Base-by-base conservation (phyloP, 1,140 invertebrate genomes). In the Tetramorium alpestre region DNA sequence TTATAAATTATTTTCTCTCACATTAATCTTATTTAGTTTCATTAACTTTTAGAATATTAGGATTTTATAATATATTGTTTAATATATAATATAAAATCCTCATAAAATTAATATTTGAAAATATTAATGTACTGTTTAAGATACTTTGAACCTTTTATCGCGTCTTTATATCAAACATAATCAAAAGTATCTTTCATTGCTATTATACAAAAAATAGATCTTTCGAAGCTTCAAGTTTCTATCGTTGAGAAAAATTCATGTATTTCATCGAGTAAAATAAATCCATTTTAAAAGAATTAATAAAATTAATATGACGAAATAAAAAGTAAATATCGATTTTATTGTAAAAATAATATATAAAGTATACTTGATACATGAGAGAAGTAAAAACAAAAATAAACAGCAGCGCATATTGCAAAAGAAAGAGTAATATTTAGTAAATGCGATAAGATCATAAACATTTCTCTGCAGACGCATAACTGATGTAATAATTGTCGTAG, bases 391-490 rank as follows among this genome's bases (percentile, higher is more conserved):
- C 2, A 7, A 69, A 54, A 16, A 41, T 62, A 47, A 47, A 54
- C 51, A 22, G 3, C n/a, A 6, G 0, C 7, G 33, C 16, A n/a
- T 18, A 13, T n/a, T 22, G 25, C 41, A 13, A 18, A 82, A 18
- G 51, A 11, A 82, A 72, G 8, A 62, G n/a, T 33, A 33, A 33
- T 33, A 33, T 54, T 69, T 11, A 56, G 18, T 33, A 82, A 73
- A 82, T 58, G 38, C 41, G 41, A n/a, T 62, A 77, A 60, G 18
- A 18, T 49, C 8, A 38, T 75, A 49, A 73, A 84, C 28, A 84
- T 75, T 28, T 84, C 16, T 1, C 54, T 60, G 18, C 28, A 82
- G 70, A 60, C 22, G 13, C 6, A 69, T 22, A 56, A 28, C 65
- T 75, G 54, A 49, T 84, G 41, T 25, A 60, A 41, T 84, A 73